A percentile compares a stretch with the other conserved stretches of the same genome.
Evolutionary conservation across 1,140 invertebrate species (phyloP).

Genomic region (Drosophila prosaltans): DNA sequence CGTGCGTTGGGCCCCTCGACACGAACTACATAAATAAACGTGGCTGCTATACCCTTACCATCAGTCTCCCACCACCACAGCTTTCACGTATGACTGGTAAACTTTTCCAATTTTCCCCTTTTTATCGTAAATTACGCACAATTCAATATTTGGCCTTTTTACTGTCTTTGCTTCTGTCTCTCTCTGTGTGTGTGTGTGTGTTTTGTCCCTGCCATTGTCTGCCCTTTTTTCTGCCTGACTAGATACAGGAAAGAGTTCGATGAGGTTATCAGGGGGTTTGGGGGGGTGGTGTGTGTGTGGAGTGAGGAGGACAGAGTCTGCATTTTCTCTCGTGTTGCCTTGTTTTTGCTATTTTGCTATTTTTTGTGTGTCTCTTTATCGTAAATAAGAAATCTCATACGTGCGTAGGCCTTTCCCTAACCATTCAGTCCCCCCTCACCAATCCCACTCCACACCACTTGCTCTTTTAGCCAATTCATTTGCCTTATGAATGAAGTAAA

Average conservation of each 20-base stretch:
- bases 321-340: slow-evolving; percentile 41
- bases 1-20: slow-evolving; percentile 57
- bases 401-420: slow-evolving; percentile 57
- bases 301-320: slow-evolving; percentile 16
- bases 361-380: slow-evolving; percentile 77
- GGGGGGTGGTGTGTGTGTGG: background rate
- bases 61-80: background rate
- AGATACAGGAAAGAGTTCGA: slow-evolving; percentile 24
- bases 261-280: background rate
- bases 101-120: slow-evolving; percentile 83
- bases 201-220: slow-evolving; percentile 62
- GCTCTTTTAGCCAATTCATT: slow-evolving; percentile 31
- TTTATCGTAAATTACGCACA: slow-evolving; percentile 82
- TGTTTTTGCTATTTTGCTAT: slow-evolving; percentile 70
- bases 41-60: slow-evolving; percentile 27
- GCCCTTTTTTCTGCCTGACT: slow-evolving; percentile 75
- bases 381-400: slow-evolving; percentile 83
- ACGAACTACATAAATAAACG: slow-evolving; percentile 78
- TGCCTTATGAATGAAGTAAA: slow-evolving; percentile 71
- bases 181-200: slow-evolving; percentile 28
- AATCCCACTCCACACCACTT: background rate
- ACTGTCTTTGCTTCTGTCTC: slow-evolving; percentile 40
- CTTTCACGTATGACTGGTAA: slow-evolving; percentile 49
- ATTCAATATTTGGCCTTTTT: slow-evolving; percentile 82
- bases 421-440: slow-evolving; percentile 7